Percentiles rank a stretch among this genome's conserved stretches.
Evolutionary conservation across 1,140 invertebrate genomes (phyloP).

Genomic region (Oryctes rhinoceros): DNA sequence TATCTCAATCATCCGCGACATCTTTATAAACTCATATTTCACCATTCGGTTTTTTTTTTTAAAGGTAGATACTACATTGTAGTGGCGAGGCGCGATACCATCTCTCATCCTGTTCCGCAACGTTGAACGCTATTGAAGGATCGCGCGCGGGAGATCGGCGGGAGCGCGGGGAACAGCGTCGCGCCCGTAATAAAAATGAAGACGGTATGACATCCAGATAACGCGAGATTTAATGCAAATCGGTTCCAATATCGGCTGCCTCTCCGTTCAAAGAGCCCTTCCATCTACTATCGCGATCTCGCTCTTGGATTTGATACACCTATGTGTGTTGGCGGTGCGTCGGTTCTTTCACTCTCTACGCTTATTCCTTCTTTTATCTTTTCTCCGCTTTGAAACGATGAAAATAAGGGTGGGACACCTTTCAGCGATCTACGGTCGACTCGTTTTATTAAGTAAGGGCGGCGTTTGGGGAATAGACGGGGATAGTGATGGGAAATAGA

Average conservation of each 20-base stretch:
- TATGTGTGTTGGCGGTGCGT: too few species aligned
- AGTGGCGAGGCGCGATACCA: neutral
- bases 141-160: neutral
- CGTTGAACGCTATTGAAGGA: neutral
- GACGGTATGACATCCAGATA: slow-evolving; percentile 30
- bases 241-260: slow-evolving; percentile 10
- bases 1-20: slow-evolving; percentile 10
- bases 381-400: neutral
- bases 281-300: neutral
- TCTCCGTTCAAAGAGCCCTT: slow-evolving; percentile 13
- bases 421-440: neutral
- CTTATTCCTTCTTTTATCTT: neutral
- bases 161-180: neutral
- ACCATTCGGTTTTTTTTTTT: slow-evolving; percentile 22
- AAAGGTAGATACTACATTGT: neutral
- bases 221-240: slow-evolving; percentile 37
- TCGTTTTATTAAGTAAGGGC: neutral
- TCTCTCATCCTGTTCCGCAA: neutral
- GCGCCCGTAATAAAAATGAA: slow-evolving; percentile 27
- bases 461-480: neutral
- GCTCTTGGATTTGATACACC: neutral
- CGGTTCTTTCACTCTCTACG: neutral
- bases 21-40: slow-evolving; percentile 29
- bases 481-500: neutral
- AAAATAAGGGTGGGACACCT: too few species aligned